phyloP scores from a whole-genome alignment of 2,113 vertebrate genomes.

The Tonatia bakeri region DNA sequence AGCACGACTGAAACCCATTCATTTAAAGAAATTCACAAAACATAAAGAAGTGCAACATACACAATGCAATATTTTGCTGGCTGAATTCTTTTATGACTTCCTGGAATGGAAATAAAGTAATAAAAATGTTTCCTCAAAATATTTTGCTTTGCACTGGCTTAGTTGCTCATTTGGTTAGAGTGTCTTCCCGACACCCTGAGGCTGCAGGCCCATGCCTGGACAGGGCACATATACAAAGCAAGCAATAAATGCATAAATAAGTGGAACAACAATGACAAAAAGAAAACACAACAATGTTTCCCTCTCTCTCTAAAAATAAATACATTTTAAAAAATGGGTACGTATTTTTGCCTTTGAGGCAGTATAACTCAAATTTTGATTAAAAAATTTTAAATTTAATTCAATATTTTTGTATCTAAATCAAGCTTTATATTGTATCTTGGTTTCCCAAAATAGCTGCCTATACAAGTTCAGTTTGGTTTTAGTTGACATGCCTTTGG shows the following conservation, averaged over 20 bases:
- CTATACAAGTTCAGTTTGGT: not conserved
- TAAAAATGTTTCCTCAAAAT: conserved; percentile 35
- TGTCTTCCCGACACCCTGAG: not conserved
- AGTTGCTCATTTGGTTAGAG: not conserved
- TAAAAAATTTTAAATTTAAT: not conserved
- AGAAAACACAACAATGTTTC: not conserved
- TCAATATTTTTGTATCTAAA: not conserved
- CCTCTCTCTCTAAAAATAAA: not conserved
- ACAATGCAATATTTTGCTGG: not conserved
- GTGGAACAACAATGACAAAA: no score
- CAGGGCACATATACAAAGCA: not conserved
- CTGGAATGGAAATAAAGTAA: not conserved
- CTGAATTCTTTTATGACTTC: conserved; percentile 17
- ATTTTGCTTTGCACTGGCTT: not conserved
- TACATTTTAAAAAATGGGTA: no score
- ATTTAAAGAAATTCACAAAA: not conserved
- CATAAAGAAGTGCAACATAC: not conserved
- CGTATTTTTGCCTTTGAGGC: not conserved
- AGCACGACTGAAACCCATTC: not conserved
- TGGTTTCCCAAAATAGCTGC: not conserved
- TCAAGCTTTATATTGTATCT: not conserved
- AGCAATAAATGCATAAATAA: no score
- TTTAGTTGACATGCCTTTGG: not conserved
- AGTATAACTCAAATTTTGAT: not conserved
- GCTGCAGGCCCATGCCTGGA: not conserved